A percentile compares a stretch with the other conserved stretches of the same genome.
Conservation (phyloP, 2,888 invertebrate species). For the Callosobruchus maculatus region DNA sequence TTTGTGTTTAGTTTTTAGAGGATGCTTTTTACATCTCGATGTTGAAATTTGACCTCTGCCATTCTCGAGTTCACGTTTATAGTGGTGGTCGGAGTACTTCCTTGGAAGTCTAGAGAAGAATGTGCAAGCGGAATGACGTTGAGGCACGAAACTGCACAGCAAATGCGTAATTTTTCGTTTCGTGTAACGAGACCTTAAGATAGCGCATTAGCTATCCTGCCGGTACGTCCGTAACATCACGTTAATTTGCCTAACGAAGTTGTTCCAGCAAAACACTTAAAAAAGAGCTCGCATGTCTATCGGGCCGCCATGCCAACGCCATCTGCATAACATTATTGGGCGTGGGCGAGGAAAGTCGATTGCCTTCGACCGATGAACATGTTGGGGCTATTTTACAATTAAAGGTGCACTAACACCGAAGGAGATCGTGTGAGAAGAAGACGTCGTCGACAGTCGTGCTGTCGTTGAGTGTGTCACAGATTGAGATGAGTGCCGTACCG, state of each 20-base stretch:
- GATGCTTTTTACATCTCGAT: too few species aligned
- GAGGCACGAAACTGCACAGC: too few species aligned
- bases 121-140: too few species aligned
- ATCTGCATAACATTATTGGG: constrained; percentile 3
- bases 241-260: constrained; percentile 26
- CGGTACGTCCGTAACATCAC: constrained; percentile 15
- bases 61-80: too few species aligned
- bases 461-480: background rate
- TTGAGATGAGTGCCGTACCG: background rate
- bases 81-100: too few species aligned
- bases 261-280: constrained; percentile 21
- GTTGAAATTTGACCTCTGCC: too few species aligned
- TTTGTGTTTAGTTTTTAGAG: too few species aligned
- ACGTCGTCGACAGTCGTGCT: background rate
- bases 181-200: too few species aligned
- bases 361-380: constrained; percentile 15
- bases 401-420: background rate
- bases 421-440: background rate
- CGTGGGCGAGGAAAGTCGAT: constrained; percentile 20
- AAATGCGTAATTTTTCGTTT: too few species aligned
- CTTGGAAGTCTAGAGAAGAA: too few species aligned
- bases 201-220: background rate
- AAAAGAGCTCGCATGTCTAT: constrained; percentile 4
- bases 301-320: constrained; percentile 6
- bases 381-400: background rate